phyloP scores from a whole-genome alignment of 2,113 vertebrate genomes.

The Telmatochromis bifrenatus region DNA sequence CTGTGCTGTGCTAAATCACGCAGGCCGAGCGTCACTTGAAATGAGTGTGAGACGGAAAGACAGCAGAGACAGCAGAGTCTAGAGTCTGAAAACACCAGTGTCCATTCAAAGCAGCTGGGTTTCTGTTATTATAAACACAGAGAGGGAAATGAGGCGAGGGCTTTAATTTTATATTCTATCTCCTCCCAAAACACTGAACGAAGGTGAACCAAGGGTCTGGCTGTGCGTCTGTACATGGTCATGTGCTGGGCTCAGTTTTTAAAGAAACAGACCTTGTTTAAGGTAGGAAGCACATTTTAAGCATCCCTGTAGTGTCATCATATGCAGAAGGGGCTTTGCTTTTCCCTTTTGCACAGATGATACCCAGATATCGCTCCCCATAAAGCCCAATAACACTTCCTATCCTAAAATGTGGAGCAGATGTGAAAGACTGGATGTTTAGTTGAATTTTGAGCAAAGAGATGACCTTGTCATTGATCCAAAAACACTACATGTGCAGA shows the following conservation, averaged over 20 bases:
- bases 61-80: not conserved
- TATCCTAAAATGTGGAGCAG: not conserved
- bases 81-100: slow-evolving; percentile 6
- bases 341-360: not conserved
- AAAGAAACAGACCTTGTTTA: not conserved
- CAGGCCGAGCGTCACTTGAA: not conserved
- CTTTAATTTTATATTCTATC: slow-evolving; percentile 24
- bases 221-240: not conserved
- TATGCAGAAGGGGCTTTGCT: not conserved
- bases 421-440: not conserved
- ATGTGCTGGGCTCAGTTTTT: not conserved
- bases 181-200: not conserved
- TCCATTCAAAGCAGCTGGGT: slow-evolving; percentile 30
- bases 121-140: slow-evolving; percentile 33
- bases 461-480: not conserved
- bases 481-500: not conserved
- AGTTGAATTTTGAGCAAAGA: not conserved
- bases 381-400: not conserved
- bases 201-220: slow-evolving; percentile 19
- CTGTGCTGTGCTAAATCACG: not conserved
- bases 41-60: not conserved
- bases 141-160: slow-evolving; percentile 14
- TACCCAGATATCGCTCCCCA: not conserved
- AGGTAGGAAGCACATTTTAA: not conserved
- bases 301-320: not conserved